These are phyloP conservation scores for Cichladusa arquata DNA, from an alignment of 2,113 vertebrate species.

Conservation along the genomic window DNA sequence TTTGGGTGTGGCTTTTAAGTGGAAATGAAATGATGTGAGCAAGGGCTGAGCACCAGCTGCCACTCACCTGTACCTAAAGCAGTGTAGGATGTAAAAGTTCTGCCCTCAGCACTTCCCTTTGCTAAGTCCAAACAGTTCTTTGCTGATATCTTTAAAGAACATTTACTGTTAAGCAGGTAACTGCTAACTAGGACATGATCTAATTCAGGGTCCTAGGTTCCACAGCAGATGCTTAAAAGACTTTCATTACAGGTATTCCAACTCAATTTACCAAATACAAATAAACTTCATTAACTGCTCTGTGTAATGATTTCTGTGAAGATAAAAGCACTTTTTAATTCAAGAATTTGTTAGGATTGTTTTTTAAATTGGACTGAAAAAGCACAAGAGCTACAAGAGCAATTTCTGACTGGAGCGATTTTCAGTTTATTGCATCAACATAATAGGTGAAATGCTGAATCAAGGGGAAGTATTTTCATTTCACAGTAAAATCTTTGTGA, in stretches of 20 bases:
- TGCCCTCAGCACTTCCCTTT: not conserved
- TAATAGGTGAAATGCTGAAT: not conserved
- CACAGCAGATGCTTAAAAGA: not conserved
- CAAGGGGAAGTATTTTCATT: not conserved
- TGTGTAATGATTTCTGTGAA: not conserved
- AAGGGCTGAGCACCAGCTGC: not conserved
- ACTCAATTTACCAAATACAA: not conserved
- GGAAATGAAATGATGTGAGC: not conserved
- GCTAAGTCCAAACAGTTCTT: not conserved
- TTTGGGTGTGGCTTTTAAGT: not conserved
- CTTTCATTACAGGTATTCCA: not conserved
- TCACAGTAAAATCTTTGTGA: not conserved
- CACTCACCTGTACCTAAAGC: not conserved
- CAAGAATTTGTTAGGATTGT: not conserved
- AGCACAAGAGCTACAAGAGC: not conserved
- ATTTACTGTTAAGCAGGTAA: not conserved
- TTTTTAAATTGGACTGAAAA: not conserved
- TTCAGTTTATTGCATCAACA: not conserved
- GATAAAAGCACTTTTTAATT: not conserved
- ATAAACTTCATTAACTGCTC: not conserved
- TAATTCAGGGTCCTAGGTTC: not conserved
- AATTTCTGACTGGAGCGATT: not conserved
- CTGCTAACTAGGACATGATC: not conserved
- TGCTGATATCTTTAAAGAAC: not conserved
- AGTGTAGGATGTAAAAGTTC: not conserved